Conservation (phyloP, 2,113 vertebrate genomes). For the Crotalus viridis region DNA sequence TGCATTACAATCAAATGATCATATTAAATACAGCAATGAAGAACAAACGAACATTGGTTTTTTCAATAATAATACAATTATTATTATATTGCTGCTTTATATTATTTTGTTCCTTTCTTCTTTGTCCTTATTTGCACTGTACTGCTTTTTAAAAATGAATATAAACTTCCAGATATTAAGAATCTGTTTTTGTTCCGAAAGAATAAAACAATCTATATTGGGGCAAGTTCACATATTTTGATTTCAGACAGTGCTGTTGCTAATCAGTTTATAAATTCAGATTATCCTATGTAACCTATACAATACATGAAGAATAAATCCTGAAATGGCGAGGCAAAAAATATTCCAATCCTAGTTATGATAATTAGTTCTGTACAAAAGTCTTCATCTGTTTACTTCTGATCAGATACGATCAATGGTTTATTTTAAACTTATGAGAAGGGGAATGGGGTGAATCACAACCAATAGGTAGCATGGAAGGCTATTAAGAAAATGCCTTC, state of each 20-base stretch:
- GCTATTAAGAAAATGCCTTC: not conserved
- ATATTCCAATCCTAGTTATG: not conserved
- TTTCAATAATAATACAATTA: not conserved
- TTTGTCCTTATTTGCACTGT: not conserved
- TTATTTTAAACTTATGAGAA: not conserved
- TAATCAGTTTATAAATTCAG: not conserved
- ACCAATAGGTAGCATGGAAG: not conserved
- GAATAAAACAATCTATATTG: not conserved
- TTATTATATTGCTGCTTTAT: not conserved
- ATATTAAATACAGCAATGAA: not conserved
- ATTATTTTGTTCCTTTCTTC: not conserved
- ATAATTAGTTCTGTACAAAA: not conserved
- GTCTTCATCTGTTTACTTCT: not conserved
- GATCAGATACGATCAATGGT: not conserved
- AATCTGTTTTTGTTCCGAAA: slow-evolving; percentile 26
- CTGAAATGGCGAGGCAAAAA: not conserved
- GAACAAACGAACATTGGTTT: not conserved
- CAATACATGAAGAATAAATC: not conserved
- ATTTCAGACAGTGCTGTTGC: not conserved
- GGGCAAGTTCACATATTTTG: not conserved
- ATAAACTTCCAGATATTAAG: not conserved
- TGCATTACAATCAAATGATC: not conserved
- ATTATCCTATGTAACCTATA: not conserved
- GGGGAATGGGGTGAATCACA: not conserved
- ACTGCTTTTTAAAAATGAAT: not conserved